Evolutionary conservation across 2,113 vertebrate genomes (phyloP).

Genomic region (Otus sunia): DNA sequence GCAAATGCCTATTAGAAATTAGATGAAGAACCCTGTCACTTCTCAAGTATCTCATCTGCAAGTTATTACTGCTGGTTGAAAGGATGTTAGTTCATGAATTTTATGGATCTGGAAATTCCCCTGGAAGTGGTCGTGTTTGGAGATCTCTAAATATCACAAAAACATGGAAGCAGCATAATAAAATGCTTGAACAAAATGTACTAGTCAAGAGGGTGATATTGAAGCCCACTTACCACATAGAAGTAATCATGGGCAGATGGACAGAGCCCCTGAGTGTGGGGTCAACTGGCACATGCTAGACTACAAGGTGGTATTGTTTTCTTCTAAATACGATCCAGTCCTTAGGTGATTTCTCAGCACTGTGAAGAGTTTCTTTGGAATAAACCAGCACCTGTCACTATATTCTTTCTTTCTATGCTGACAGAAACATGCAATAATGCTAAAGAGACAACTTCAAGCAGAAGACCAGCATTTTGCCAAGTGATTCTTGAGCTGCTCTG

Average conservation of each 20-base stretch:
- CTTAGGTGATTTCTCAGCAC: not conserved
- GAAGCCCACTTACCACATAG: not conserved
- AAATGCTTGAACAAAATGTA: not conserved
- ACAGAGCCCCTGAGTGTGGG: not conserved
- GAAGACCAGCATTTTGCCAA: not conserved
- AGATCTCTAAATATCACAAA: not conserved
- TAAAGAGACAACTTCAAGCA: not conserved
- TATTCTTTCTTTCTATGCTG: not conserved
- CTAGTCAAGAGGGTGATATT: not conserved
- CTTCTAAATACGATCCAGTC: not conserved
- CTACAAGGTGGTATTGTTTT: not conserved
- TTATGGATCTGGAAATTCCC: not conserved
- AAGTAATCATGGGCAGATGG: not conserved
- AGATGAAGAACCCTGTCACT: not conserved
- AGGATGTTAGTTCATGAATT: not conserved
- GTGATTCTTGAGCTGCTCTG: not conserved
- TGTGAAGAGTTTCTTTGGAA: not conserved
- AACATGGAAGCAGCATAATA: not conserved
- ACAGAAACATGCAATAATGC: not conserved
- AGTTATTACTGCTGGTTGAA: not conserved
- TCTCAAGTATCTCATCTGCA: not conserved
- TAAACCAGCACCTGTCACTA: not conserved
- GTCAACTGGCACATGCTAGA: accelerated
- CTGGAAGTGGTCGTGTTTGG: not conserved
- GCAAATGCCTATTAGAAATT: not conserved